Evolutionary conservation across 2,797 vertebrate genomes (phyloP).

Genomic region (Martes flavigula): DNA sequence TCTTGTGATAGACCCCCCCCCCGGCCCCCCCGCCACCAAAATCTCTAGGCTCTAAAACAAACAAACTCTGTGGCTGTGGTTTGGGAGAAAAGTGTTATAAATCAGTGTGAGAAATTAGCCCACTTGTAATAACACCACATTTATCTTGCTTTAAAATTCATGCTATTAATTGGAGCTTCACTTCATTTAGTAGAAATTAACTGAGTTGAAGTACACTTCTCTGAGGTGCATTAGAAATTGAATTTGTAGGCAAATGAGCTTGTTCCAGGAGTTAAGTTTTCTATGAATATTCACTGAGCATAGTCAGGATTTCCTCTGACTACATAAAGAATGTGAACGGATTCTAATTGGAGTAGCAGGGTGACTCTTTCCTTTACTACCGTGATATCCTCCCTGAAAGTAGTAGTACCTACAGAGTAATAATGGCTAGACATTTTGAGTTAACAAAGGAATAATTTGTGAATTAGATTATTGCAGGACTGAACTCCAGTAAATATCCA

Average conservation of each 20-base stretch:
- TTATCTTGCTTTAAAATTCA: slow-evolving; percentile 59
- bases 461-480: not conserved
- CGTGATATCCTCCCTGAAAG: not conserved
- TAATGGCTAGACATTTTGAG: not conserved
- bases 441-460: not conserved
- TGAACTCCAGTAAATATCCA: not conserved
- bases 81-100: not conserved
- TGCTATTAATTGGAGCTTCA: slow-evolving; percentile 56
- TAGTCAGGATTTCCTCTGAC: not conserved
- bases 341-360: not conserved
- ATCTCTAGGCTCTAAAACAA: not conserved
- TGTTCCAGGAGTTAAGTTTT: slow-evolving; percentile 41
- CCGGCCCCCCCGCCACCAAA: not conserved
- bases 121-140: not conserved
- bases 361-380: not conserved
- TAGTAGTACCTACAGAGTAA: not conserved
- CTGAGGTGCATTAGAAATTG: slow-evolving; percentile 49
- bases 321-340: not conserved
- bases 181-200: slow-evolving; percentile 58
- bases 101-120: not conserved
- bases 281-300: slow-evolving; percentile 37
- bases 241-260: slow-evolving; percentile 54
- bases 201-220: slow-evolving; percentile 59
- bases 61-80: not conserved
- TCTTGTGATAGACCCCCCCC: not conserved